These are phyloP conservation scores for Aspidoscelis tigris DNA, from an alignment of 2,113 vertebrate genomes.

Conservation along the genomic window DNA sequence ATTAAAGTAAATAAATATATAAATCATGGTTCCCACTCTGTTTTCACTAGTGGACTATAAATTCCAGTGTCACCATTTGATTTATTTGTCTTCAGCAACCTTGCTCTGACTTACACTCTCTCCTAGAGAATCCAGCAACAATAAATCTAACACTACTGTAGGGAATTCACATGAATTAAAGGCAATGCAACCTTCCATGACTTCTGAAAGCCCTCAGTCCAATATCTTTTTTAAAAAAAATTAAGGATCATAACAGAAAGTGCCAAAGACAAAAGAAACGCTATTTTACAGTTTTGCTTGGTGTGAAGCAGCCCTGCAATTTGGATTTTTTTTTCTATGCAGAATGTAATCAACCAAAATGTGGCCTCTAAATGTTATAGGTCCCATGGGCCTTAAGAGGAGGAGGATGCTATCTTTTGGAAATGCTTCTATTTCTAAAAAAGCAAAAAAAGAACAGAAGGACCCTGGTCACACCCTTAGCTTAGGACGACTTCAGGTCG, in stretches of 20 bases:
- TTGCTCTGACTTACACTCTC: slow-evolving; percentile 55
- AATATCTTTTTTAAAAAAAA: not conserved
- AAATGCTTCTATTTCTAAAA: not conserved
- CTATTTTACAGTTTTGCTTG: not conserved
- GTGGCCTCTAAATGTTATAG: too few species aligned
- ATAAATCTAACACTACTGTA: slow-evolving; percentile 41
- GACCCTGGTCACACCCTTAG: too few species aligned
- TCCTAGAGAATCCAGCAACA: slow-evolving; percentile 39
- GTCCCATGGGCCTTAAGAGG: not conserved
- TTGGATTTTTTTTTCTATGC: not conserved
- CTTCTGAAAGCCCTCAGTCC: slow-evolving; percentile 12
- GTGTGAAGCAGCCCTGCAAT: not conserved
- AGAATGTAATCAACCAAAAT: not conserved
- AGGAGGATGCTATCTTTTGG: not conserved
- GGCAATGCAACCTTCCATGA: slow-evolving; percentile 28
- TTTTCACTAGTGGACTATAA: slow-evolving; percentile 54
- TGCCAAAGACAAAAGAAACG: slow-evolving; percentile 11
- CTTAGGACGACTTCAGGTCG: too few species aligned
- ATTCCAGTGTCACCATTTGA: slow-evolving; percentile 60
- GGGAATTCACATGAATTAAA: slow-evolving; percentile 47
- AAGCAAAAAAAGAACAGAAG: not conserved
- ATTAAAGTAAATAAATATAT: slow-evolving; percentile 65
- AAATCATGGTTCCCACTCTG: slow-evolving; percentile 58
- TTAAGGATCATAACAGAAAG: slow-evolving; percentile 10
- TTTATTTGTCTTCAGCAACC: slow-evolving; percentile 60